These are phyloP conservation scores for Porites lobata DNA, from an alignment of 92 coral and sea anemone genomes.

Conservation along the genomic window DNA sequence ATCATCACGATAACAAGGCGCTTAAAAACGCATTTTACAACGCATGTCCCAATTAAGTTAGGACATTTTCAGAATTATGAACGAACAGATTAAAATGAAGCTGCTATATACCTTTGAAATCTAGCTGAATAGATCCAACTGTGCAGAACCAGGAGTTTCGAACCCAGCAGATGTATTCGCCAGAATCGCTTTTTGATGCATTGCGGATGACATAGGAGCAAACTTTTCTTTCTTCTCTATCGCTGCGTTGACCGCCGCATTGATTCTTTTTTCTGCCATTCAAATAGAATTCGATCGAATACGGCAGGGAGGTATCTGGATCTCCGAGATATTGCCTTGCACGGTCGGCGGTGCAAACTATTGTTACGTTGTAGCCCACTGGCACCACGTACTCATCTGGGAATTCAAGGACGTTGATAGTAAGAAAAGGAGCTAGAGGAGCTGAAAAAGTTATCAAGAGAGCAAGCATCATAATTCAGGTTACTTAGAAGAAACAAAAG, in stretches of 20 bases:
- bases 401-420: background rate
- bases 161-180: slow-evolving; percentile 30
- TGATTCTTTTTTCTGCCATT: background rate
- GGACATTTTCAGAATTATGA: no score
- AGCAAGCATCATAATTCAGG: no score
- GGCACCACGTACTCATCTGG: slow-evolving; percentile 32
- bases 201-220: slow-evolving; percentile 32
- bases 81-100: no score
- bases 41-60: no score
- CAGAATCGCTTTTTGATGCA: slow-evolving; percentile 40
- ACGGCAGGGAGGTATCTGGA: background rate
- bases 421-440: background rate
- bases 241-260: no score
- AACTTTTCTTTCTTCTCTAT: background rate
- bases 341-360: slow-evolving; percentile 27
- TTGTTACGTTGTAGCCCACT: slow-evolving; percentile 51
- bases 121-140: background rate
- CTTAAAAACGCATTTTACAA: no score
- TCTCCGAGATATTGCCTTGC: background rate
- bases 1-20: no score
- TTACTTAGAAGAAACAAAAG: no score
- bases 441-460: background rate
- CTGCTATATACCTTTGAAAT: slow-evolving; percentile 25
- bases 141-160: slow-evolving; percentile 2
- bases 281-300: slow-evolving; percentile 23